Evolutionary conservation across 2,797 vertebrate species (phyloP).

Genomic region (Chiloscyllium punctatum): DNA sequence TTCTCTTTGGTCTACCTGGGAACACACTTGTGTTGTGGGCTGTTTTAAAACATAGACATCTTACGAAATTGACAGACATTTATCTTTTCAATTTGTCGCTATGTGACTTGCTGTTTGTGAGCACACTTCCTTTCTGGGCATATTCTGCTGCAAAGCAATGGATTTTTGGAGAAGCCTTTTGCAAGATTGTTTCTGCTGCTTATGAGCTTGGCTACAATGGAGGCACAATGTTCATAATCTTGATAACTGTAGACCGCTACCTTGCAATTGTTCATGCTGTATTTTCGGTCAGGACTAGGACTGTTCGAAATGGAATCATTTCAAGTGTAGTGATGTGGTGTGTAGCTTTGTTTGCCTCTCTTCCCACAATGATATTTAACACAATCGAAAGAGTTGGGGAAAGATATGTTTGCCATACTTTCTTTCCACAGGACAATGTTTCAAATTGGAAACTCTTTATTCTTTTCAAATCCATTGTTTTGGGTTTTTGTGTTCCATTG

Average conservation of each 20-base stretch:
- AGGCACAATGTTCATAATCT: conserved; percentile 77
- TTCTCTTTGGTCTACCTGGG: conserved; percentile 69
- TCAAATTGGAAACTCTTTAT: conserved; percentile 54
- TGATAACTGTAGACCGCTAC: conserved; percentile 88
- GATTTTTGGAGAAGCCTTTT: conserved; percentile 70
- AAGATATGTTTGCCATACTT: conserved; percentile 53
- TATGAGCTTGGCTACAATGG: conserved; percentile 76
- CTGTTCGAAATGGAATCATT: conserved; percentile 59
- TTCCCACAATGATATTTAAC: conserved; percentile 67
- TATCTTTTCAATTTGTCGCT: conserved; percentile 80
- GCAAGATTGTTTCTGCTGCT: conserved; percentile 67
- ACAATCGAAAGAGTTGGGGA: conserved; percentile 44
- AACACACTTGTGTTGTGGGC: conserved; percentile 76
- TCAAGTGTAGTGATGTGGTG: conserved; percentile 67
- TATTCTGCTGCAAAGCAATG: conserved; percentile 69
- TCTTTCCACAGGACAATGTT: conserved; percentile 45
- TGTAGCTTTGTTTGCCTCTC: conserved; percentile 60
- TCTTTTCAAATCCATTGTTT: conserved; percentile 70
- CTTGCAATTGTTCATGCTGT: conserved; percentile 79
- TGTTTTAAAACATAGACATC: conserved; percentile 60
- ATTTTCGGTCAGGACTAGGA: conserved; percentile 67
- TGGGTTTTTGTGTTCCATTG: conserved; percentile 73
- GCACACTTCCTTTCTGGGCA: conserved; percentile 77
- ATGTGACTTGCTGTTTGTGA: conserved; percentile 75
- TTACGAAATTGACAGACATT: conserved; percentile 81